A percentile compares a stretch with the other conserved stretches of the same genome.
phyloP scores from a whole-genome alignment of 2,888 invertebrate genomes.

The Synergus gifuensis region DNA sequence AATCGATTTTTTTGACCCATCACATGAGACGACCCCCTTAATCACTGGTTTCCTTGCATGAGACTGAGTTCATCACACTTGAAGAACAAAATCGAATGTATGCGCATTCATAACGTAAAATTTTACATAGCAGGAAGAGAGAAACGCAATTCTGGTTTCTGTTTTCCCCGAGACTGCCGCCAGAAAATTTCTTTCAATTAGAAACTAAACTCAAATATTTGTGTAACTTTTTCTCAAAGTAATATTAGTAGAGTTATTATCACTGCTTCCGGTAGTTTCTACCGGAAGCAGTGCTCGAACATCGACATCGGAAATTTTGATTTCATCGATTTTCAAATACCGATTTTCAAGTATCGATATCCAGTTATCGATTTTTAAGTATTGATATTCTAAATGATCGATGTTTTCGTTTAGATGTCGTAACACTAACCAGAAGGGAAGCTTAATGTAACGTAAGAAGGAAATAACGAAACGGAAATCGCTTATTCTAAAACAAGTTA shows the following conservation, averaged over 20 bases:
- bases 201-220: background rate
- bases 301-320: no score
- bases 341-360: no score
- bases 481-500: constrained; percentile 39
- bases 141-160: background rate
- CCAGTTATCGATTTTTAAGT: no score
- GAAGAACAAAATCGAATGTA: constrained; percentile 37
- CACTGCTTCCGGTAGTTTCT: no score
- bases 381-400: no score
- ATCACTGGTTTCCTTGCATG: constrained; percentile 48
- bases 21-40: no score
- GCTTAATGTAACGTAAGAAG: background rate
- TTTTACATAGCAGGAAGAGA: background rate
- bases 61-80: constrained; percentile 41
- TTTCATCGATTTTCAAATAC: no score
- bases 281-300: background rate
- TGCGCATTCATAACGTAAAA: constrained; percentile 43
- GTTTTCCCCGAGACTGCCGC: background rate
- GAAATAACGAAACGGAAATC: constrained; percentile 44
- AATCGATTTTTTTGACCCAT: no score
- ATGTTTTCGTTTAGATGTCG: no score
- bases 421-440: background rate
- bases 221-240: background rate
- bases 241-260: background rate
- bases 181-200: background rate